Evolutionary conservation across 2,113 vertebrate species (phyloP), one percentile per base, ranked within the genome.

Genomic region (Rhynchopsitta pachyrhyncha): DNA sequence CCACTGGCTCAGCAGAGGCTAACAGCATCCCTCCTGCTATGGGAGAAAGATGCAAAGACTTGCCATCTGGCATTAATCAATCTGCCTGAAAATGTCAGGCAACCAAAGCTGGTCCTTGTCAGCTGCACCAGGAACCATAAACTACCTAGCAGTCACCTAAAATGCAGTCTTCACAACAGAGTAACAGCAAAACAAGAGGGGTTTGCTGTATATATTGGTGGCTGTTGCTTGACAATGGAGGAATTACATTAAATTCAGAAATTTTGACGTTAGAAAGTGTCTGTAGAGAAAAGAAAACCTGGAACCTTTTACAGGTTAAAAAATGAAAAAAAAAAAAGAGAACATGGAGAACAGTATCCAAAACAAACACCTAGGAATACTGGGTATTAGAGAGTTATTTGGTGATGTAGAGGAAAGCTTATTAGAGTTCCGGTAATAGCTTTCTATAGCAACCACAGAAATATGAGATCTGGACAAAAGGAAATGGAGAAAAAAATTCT

Each of bases 391-490:
- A 55, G 73, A 68, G 37, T 92, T 96, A 93, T 85, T 95, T 95
- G 63, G 41, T 96, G 93, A 94, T 89, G 74, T 86, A 93, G 77
- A 76, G 87, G 82, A 91, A 94, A 96, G 87, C 76, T 84, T 96
- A 96, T 77, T 92, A 69, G 70, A 95, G 57, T 88, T 93, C 74
- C 83, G 82, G 91, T 94, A 95, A 96, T 74, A 95, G 74, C 83
- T 94, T 96, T 94, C 94, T 92, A 76, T 95, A 89, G 88, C 92
- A 96, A 91, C 77, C 91, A 87, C 52, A 91, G 57, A 92, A 94
- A 94, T 93, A 96, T 47, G 86, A 91, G 81, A 66, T 77, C 57
- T 73, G 70, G 64, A 64, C 77, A 87, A 94, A 84, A 88, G 11
- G 7, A 84, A 63, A 76, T 74, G 66, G 42, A 83, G 44, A n/a